Percentiles rank a stretch among this genome's conserved stretches.
Conservation (phyloP, 2,113 vertebrate genomes). For the Irena cyanogastra region DNA sequence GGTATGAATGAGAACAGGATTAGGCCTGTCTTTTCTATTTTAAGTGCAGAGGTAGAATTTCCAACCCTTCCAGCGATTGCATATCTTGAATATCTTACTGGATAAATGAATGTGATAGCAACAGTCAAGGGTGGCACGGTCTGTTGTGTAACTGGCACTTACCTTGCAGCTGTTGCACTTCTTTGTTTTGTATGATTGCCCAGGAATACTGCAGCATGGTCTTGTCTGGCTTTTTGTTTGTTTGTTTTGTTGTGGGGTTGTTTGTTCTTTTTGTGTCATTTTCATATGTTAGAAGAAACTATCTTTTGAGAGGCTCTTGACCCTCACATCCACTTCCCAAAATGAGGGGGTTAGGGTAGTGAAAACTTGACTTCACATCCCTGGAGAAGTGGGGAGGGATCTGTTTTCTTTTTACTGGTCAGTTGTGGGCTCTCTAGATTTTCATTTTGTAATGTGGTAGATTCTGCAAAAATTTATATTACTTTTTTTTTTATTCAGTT, state of each 20-base stretch:
- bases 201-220: neutral
- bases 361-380: neutral
- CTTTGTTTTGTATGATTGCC: neutral
- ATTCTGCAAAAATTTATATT: neutral
- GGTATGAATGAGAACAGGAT: neutral
- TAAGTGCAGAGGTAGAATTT: neutral
- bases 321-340: neutral
- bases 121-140: neutral
- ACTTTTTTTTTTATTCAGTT: neutral
- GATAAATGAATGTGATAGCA: neutral
- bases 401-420: neutral
- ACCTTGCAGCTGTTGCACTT: neutral
- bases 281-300: neutral
- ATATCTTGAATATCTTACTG: neutral
- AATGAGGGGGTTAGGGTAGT: neutral
- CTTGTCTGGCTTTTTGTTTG: neutral
- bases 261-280: neutral
- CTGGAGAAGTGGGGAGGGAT: neutral
- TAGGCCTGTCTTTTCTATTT: neutral
- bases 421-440: neutral
- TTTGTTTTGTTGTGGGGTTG: no score
- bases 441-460: neutral
- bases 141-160: neutral
- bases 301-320: neutral
- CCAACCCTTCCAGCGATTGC: neutral